phyloP scores from a whole-genome alignment of 2,888 invertebrate genomes.

The Stratiomys singularior region DNA sequence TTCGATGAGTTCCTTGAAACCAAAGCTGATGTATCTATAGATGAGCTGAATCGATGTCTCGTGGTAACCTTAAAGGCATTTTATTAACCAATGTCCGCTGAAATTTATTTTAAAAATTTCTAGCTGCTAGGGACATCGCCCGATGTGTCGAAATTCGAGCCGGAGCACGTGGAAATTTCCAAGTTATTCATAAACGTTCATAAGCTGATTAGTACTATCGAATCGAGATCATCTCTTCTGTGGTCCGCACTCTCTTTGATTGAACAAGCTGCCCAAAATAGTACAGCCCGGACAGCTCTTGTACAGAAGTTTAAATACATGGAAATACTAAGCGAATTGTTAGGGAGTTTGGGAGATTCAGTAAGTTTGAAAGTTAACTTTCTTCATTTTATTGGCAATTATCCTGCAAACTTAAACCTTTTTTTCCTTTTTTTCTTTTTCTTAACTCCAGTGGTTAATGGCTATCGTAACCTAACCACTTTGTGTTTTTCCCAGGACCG shows the following conservation, averaged over 20 bases:
- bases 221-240: constrained; percentile 59
- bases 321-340: constrained; percentile 58
- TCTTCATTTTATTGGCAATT: too few relatives aligned
- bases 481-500: too few relatives aligned
- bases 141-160: constrained; percentile 53
- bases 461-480: too few relatives aligned
- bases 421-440: too few relatives aligned
- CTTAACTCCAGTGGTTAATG: too few relatives aligned
- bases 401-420: too few relatives aligned
- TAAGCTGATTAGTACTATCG: constrained; percentile 58
- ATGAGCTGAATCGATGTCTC: constrained; percentile 61
- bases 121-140: constrained; percentile 11
- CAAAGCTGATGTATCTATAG: constrained; percentile 59
- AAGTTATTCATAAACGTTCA: constrained; percentile 63
- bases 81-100: constrained; percentile 4
- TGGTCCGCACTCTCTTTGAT: constrained; percentile 61
- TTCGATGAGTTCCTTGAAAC: constrained; percentile 32
- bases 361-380: too few relatives aligned
- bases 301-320: constrained; percentile 61
- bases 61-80: constrained; percentile 54
- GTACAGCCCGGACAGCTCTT: constrained; percentile 58
- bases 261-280: constrained; percentile 61
- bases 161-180: constrained; percentile 58
- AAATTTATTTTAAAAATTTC: background rate
- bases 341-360: constrained; percentile 57